phyloP scores from a whole-genome alignment of 2,113 vertebrate species.

The Phaethon lepturus region DNA sequence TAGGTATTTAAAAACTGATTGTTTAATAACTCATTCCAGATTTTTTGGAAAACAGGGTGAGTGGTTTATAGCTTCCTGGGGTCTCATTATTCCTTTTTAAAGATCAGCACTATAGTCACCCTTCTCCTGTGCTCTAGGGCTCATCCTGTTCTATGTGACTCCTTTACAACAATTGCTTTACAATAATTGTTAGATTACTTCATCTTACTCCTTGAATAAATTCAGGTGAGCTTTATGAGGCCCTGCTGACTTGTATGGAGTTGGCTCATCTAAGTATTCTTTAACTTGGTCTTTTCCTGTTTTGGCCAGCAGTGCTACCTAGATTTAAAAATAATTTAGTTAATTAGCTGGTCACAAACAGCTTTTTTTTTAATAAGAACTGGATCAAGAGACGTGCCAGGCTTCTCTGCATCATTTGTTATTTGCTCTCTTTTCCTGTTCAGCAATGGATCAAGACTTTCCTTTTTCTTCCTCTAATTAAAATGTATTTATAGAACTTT shows the following conservation, averaged over 20 bases:
- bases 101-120: neutral
- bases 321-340: slow-evolving; percentile 19
- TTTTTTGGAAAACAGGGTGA: slow-evolving; percentile 21
- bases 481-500: slow-evolving; percentile 45
- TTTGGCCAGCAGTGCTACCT: neutral
- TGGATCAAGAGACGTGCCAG: neutral
- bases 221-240: slow-evolving; percentile 4
- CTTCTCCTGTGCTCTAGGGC: neutral
- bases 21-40: slow-evolving; percentile 54
- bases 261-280: neutral
- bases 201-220: neutral
- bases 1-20: slow-evolving; percentile 21
- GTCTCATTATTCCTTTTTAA: slow-evolving; percentile 31
- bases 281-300: slow-evolving; percentile 44
- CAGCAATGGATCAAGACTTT: slow-evolving; percentile 44
- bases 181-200: slow-evolving; percentile 15
- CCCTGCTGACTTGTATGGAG: neutral
- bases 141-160: neutral
- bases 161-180: neutral
- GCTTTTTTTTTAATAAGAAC: neutral
- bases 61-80: slow-evolving; percentile 59
- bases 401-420: slow-evolving; percentile 7
- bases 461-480: slow-evolving; percentile 64
- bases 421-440: slow-evolving; percentile 56
- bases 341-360: neutral